phyloP scores from a whole-genome alignment of 2,113 vertebrate species.

The Formicarius rufipectus region DNA sequence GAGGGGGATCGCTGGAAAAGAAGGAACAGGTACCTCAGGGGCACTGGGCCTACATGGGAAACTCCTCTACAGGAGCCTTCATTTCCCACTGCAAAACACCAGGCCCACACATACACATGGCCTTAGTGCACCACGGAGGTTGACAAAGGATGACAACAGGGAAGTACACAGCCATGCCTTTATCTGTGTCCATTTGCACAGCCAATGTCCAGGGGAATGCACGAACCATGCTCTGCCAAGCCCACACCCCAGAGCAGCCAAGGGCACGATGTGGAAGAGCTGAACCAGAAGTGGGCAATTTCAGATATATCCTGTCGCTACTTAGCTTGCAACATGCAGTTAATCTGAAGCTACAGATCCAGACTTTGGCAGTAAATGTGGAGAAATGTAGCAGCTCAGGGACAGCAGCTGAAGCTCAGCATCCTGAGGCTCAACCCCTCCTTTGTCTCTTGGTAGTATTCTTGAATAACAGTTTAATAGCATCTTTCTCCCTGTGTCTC shows the following conservation, averaged over 20 bases:
- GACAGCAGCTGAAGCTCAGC: neutral
- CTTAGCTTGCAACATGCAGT: neutral
- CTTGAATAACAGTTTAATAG: neutral
- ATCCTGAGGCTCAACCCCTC: neutral
- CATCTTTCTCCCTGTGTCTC: neutral
- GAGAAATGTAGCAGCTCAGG: neutral
- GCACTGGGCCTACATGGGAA: neutral
- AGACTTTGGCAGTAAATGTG: neutral
- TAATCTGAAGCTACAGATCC: constrained; percentile 1
- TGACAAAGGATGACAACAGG: neutral
- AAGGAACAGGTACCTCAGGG: constrained; percentile 14
- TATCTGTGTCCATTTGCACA: neutral
- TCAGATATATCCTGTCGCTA: neutral
- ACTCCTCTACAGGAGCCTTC: neutral
- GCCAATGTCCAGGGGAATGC: neutral
- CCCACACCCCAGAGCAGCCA: neutral
- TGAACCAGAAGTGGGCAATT: neutral
- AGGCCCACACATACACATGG: neutral
- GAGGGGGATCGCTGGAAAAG: constrained; percentile 90
- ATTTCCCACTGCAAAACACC: neutral
- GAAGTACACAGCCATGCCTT: neutral
- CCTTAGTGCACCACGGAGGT: neutral
- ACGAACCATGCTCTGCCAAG: neutral
- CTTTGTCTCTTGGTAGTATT: neutral
- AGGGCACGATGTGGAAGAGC: neutral